Evolutionary conservation across 2,797 vertebrate species (phyloP), one percentile per base, ranked within the genome.

Genomic region (Podarcis siculus): DNA sequence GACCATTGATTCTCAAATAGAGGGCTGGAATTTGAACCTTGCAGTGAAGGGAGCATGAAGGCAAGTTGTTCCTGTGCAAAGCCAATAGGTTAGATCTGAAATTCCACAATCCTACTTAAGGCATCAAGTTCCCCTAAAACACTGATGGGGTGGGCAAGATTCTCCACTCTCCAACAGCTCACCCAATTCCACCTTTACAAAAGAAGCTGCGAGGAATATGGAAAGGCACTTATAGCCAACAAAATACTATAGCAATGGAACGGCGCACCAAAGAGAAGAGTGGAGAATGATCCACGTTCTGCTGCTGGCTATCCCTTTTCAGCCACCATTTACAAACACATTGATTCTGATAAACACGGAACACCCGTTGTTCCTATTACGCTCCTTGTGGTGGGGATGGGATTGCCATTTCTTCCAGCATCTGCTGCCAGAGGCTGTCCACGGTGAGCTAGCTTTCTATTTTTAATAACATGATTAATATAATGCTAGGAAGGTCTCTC

Each of bases 381-480:
- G 3, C 0, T 87, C 13, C 0, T 84, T 87, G 80, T 5, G 72
- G 69, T 87, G 58, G 49, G 13, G 49, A 89, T 83, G 90, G 88
- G 84, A 3, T 71, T 69, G 88, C 80, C 5, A 76, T 82, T 91
- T 90, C 88, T 61, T 85, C 76, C n/a, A 61, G 93, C 93, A 15
- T 8, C 39, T 85, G 49, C 89, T 87, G 45, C 92, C 91, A 90
- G 86, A 71, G 93, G 73, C 83, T 85, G 94, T 95, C 85, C 88
- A 95, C 79, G 79, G n/a, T 89, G 42, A 75, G 0, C 13, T 69
- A 17, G 35, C 82, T 84, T 89, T 30, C 73, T 93, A 19, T 86
- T 95, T 96, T 94, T 90, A 92, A 94, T 95, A 86, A 87, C 81
- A 61, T 86, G 91, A 96, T 95, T 94, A 94, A 90, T 95, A 64